phyloP scores from a whole-genome alignment of 2,797 vertebrate genomes.

The Decapterus maruadsi region DNA sequence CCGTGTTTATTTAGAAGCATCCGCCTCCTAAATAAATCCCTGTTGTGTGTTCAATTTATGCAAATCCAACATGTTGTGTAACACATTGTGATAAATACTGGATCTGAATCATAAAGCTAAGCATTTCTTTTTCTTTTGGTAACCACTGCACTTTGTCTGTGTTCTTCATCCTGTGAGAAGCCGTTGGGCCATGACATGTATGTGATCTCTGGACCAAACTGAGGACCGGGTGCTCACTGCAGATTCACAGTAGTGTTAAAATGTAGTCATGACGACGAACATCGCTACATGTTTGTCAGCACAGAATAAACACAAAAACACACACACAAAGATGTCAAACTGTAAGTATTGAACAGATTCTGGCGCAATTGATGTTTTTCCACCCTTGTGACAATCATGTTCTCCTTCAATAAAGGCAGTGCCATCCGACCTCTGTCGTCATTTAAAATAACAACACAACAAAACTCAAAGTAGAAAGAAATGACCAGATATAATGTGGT shows the following conservation, averaged over 20 bases:
- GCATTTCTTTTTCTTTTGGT: conserved; percentile 10
- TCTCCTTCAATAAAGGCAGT: conserved; percentile 66
- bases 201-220: conserved; percentile 42
- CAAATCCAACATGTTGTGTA: conserved; percentile 37
- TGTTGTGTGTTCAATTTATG: conserved; percentile 33
- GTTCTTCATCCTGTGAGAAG: neutral
- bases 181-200: conserved; percentile 4
- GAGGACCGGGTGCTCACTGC: conserved; percentile 17
- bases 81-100: conserved; percentile 16
- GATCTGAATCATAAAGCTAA: conserved; percentile 1
- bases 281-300: conserved; percentile 18
- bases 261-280: neutral
- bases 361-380: conserved; percentile 15
- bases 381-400: conserved; percentile 59
- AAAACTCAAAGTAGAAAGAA: no score
- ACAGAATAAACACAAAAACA: neutral
- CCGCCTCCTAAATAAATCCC: no score
- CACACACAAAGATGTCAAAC: conserved; percentile 1
- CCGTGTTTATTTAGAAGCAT: no score
- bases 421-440: conserved; percentile 45
- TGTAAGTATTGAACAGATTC: conserved; percentile 26
- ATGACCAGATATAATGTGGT: no score
- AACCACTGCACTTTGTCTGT: conserved; percentile 45
- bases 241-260: conserved; percentile 26
- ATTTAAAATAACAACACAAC: neutral